These are phyloP conservation scores for Rhagonycha fulva DNA, from an alignment of 2,888 invertebrate genomes.

Conservation along the genomic window DNA sequence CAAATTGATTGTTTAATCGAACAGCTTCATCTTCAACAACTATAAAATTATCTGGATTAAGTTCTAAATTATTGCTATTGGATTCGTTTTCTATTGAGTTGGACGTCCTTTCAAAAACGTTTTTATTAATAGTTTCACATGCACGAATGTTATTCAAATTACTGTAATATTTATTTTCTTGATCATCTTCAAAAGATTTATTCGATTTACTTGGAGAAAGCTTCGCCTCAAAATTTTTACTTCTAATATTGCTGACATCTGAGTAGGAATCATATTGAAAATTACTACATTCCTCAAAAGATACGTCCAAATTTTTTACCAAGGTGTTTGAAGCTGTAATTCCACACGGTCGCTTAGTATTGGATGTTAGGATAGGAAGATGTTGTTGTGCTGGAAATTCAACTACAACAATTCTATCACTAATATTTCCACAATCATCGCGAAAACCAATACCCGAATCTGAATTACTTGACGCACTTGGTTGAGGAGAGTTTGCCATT, in stretches of 20 bases:
- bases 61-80: constrained; percentile 37
- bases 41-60: constrained; percentile 19
- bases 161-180: constrained; percentile 39
- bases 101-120: constrained; percentile 2
- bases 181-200: constrained; percentile 23
- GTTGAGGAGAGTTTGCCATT: constrained; percentile 80
- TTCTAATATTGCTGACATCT: constrained; percentile 36
- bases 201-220: constrained; percentile 21
- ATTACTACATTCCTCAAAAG: constrained; percentile 36
- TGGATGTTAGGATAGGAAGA: constrained; percentile 37
- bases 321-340: constrained; percentile 47
- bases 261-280: constrained; percentile 4
- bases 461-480: constrained; percentile 89
- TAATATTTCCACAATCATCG: constrained; percentile 83
- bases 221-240: constrained; percentile 35
- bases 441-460: constrained; percentile 95
- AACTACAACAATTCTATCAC: constrained; percentile 78
- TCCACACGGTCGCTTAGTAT: constrained; percentile 45
- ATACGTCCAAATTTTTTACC: constrained; percentile 42
- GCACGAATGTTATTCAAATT: constrained; percentile 51
- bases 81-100: constrained; percentile 22
- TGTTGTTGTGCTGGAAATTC: constrained; percentile 65
- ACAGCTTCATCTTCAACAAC: neutral
- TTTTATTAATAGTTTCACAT: constrained; percentile 40
- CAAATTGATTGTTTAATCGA: constrained; percentile 2